Base-by-base conservation (phyloP, 2,797 vertebrate species). In the Pangasius mekongensis region DNA sequence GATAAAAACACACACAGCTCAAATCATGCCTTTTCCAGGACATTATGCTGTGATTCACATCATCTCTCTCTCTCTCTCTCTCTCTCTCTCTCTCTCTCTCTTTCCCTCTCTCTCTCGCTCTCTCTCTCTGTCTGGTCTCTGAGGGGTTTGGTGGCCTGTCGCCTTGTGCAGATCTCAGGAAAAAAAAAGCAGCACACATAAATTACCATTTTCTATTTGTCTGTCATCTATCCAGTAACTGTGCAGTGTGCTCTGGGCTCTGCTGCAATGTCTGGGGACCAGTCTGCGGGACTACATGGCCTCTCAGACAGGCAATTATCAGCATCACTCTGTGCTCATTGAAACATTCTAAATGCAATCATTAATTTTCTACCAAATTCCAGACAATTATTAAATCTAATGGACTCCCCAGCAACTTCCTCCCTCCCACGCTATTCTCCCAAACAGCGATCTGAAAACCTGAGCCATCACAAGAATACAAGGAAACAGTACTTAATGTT, bases 151-250 rank as follows among this genome's bases (percentile, higher is more conserved):
- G 87, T 90, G 89, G 91, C 90, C 92, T 94, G 92, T 93, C 86
- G 86, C 88, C 90, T 88, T 84, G 74, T 89, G 91, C 86, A 88
- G 92, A 90, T 93, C 86, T 91, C n/a, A 87, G 84, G 82, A 91
- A 91, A 89, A 82, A 87, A 90, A 92, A 90, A 93, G 91, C 87
- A 90, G 91, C 90, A 90, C 90, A 94, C 89, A 93, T 93, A 92
- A 92, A 95, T 93, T 92, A 93, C 92, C 89, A 92, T 95, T 95
- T 93, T 93, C 87, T 92, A 93, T 94, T 95, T 95, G 90, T 91
- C 92, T 95, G 90, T 93, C 89, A 86, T 93, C 88, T 86, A 87
- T 87, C 87, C 89, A 88, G 89, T 92, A 88, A 91, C 92, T 93
- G 91, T 88, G 95, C 92, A 85, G 89, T 85, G 90, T 88, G 92